Base-by-base conservation (phyloP, 1,140 invertebrate species). In the Anastrepha ludens region DNA sequence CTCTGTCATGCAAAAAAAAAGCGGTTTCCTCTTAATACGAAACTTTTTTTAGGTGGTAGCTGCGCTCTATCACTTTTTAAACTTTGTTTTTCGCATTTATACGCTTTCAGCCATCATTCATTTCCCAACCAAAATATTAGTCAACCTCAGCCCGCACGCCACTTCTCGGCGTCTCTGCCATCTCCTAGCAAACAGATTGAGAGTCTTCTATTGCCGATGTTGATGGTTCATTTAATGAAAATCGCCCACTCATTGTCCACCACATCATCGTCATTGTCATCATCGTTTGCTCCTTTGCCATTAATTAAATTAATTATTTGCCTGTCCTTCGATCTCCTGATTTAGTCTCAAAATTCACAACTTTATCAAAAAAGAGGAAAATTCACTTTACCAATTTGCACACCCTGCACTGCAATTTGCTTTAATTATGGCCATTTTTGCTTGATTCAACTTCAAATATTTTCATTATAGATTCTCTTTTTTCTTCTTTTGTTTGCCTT, bases 301-400 rank as follows among this genome's bases (percentile, higher is more conserved):
- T n/a, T 74, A 74, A n/a, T 47, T 74, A 74, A 13, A 41, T 74
- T 13, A 74, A 1, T 74, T 70, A 70, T 70, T 70, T 44, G 39
- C 11, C 39, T 44, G 67, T 5, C 39, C 44, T 74, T 29, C 29
- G 39, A 15, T 74, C 39, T 17, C 15, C 5, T 41, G 64, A 41
- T 67, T 67, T 67, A 20, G 29, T 29, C 13, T 3, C 9, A 8
- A 74, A 47, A 44, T 74, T 47, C 41, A n/a, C 44, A 15, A 74
- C 41, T 17, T 44, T 47, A n/a, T 47, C 2, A 74, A 44, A 13
- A 15, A n/a, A 44, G 7, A 7, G 15, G 15, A 9, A 17, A 13
- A 74, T 41, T 67, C 3, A 47, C 39, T 74, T 74, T 17, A 15
- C 67, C 1, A 74, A 74, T 47, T 47, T 74, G 15, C 15, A 17